Conservation (phyloP, 2,797 vertebrate genomes). For the Darevskia nairensis region DNA sequence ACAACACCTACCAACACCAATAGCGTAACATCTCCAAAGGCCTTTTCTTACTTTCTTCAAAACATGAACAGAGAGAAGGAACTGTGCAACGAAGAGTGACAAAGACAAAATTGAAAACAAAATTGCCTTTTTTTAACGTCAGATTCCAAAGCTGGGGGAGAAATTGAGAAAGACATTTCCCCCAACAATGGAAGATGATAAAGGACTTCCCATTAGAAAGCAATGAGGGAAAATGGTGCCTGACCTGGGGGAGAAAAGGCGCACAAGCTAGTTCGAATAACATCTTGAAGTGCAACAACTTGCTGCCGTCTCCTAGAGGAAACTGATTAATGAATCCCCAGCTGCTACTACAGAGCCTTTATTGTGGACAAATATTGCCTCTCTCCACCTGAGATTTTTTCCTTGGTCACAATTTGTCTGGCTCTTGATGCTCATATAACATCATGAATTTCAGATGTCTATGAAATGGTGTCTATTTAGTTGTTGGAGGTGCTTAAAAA, state of each 20-base stretch:
- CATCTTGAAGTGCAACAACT: conserved; percentile 7
- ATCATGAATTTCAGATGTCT: conserved; percentile 21
- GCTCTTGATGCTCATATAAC: background rate
- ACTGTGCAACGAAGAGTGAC: conserved; percentile 10
- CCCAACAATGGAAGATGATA: conserved; percentile 20
- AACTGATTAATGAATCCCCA: conserved; percentile 37
- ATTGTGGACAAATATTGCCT: conserved; percentile 20
- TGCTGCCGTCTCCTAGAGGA: background rate
- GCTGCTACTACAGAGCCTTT: background rate
- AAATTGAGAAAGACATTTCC: conserved; percentile 21
- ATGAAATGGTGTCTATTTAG: background rate
- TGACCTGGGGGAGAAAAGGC: conserved; percentile 4
- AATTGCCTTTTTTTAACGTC: conserved; percentile 17
- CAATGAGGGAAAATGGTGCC: conserved; percentile 32
- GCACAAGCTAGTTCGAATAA: background rate
- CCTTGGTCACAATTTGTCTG: conserved; percentile 9
- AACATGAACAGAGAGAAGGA: background rate
- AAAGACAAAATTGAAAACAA: conserved; percentile 35
- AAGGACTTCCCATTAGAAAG: conserved; percentile 42
- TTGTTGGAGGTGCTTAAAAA: conserved; percentile 1
- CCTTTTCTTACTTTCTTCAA: background rate
- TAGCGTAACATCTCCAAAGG: background rate
- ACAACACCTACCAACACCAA: background rate
- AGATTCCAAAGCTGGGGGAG: conserved; percentile 7
- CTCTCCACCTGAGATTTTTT: background rate